Evolutionary conservation across 2,888 invertebrate species (phyloP), one percentile per base, ranked within the genome.

Genomic region (Hemaris fuciformis): DNA sequence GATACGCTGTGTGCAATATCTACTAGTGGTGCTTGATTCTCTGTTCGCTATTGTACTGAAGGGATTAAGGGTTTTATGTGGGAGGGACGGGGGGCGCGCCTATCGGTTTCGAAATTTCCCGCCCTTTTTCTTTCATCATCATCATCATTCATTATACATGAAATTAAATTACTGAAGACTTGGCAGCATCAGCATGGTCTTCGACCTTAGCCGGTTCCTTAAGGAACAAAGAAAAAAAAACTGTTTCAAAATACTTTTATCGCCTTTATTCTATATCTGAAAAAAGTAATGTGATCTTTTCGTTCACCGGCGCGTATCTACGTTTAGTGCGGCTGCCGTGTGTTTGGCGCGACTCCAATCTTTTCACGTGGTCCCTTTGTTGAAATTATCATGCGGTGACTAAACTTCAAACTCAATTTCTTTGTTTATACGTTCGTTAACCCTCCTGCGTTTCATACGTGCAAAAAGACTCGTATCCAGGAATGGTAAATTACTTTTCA

Each of bases 391-490:
- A 31, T 1, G 53, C 31, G 18, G 18, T 31, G 53, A 53, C 53
- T 53, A 53, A 53, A 53, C 53, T 15, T 53, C 27, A 18, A 18
- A 53, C 53, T 53, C 18, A 53, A 31, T 53, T 53, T 53, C 53
- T 53, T 53, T 53, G 53, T 53, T 53, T 53, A 53, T 53, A 53
- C 53, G 53, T 53, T 53, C 53, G 27, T 31, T 53, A 53, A 53
- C 53, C 46, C 46, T 46, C 53, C 53, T 53, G 53, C 53, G 31
- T n/a, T 13, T 27, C 53, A 15, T 31, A 27, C 53, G 15, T 3
- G 53, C 53, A 18, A 53, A 53, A 53, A 53, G 53, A 18, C 31
- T 31, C 53, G 18, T 53, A 18, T 53, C 53, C 53, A 53, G 53
- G 18, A 10, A 3, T n/a, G 45, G 18, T 53, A 27, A 53, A 27